Evolutionary conservation across 2,113 vertebrate species (phyloP).

Genomic region (Corythornis cristatus): DNA sequence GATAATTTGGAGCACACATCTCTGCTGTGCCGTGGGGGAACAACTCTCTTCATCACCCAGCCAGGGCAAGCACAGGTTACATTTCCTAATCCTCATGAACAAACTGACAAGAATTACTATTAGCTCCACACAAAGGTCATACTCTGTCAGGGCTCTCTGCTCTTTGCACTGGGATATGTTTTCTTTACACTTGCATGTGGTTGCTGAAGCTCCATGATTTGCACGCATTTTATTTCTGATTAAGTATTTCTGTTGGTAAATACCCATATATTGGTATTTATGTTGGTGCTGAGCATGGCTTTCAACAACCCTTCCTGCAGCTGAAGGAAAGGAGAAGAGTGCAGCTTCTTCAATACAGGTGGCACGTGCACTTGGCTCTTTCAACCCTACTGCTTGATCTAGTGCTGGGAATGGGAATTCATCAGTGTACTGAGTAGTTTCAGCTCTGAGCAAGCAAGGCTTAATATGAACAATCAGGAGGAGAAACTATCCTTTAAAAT

Average conservation of each 20-base stretch:
- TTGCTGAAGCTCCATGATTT: not conserved
- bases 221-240: not conserved
- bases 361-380: rapidly evolving
- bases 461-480: rapidly evolving
- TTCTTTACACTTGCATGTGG: not conserved
- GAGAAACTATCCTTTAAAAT: not conserved
- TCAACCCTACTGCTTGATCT: not conserved
- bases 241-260: not conserved
- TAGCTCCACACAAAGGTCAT: not conserved
- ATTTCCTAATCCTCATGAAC: not conserved
- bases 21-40: not conserved
- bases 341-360: not conserved
- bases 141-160: not conserved
- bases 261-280: not conserved
- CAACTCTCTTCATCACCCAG: not conserved
- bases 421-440: not conserved
- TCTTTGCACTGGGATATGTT: not conserved
- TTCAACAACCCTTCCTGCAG: not conserved
- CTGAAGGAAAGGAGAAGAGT: not conserved
- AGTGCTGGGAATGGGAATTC: not conserved
- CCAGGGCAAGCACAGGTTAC: not conserved
- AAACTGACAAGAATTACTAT: conserved; percentile 15
- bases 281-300: not conserved
- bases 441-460: not conserved
- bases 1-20: not conserved